Evolutionary conservation across 2,797 vertebrate genomes (phyloP).

Genomic region (Hemibagrus guttatus): DNA sequence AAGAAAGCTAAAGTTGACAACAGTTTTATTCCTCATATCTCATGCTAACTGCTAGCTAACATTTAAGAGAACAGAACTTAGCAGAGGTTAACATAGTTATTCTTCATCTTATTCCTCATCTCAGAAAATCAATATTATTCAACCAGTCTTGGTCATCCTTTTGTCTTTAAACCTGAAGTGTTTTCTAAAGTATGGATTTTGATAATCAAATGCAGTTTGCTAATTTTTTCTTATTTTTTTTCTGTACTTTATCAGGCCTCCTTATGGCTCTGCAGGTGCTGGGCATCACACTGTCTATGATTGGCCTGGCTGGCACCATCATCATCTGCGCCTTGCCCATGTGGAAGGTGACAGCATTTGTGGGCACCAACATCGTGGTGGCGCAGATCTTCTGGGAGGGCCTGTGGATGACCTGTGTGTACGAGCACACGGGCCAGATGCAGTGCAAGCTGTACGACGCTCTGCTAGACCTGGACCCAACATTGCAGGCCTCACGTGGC

Average conservation of each 20-base stretch:
- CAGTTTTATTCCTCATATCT: not conserved
- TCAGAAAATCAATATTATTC: not conserved
- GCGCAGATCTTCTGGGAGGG: constrained; percentile 90
- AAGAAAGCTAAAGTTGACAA: not conserved
- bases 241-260: constrained; percentile 37
- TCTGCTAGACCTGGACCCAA: constrained; percentile 80
- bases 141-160: not conserved
- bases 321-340: constrained; percentile 81
- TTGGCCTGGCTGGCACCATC: constrained; percentile 80
- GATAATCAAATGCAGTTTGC: not conserved
- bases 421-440: constrained; percentile 83
- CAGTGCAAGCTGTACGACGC: constrained; percentile 87
- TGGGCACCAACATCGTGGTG: constrained; percentile 82
- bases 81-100: not conserved
- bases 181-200: not conserved
- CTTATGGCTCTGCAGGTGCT: constrained; percentile 78
- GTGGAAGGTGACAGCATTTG: constrained; percentile 78
- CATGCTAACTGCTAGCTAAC: not conserved
- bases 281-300: constrained; percentile 77
- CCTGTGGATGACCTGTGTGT: constrained; percentile 86
- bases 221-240: not conserved
- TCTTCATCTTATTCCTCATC: not conserved
- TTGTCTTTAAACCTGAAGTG: not conserved
- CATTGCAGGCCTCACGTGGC: constrained; percentile 80
- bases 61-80: not conserved